Base-by-base conservation (phyloP, 2,888 invertebrate genomes). In the Coenonympha arcania region DNA sequence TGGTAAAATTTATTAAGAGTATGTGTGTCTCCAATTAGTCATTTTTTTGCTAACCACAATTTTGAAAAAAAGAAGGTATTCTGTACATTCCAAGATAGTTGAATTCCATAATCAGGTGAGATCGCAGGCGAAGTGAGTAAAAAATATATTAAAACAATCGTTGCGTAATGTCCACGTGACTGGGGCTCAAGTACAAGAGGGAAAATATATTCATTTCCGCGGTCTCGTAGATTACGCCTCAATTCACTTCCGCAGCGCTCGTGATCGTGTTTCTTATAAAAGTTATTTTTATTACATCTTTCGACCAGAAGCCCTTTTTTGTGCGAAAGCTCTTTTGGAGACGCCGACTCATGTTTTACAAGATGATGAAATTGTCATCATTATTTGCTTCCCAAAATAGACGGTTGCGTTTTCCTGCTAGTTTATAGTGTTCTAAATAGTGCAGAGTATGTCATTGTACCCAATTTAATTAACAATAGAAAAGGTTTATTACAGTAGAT, bases 161-260 rank as follows among this genome's bases (percentile, higher is more conserved):
- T 30, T 30, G 13, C 11, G 24, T 43, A 47, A 50, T 47, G 28
- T 44, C 28, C 48, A 42, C 48, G 47, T 47, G 28, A 40, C 40
- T 40, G 36, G 41, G 34, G 40, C 48, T 48, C 54, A 49, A 49
- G 48, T 39, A 13, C 15, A 51, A 24, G 43, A 39, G 34, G 52
- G 49, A 43, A 55, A 55, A 52, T 48, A 39, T 49, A 49, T 54
- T 55, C 51, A 49, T 55, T 55, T 55, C 48, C 52, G 24, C 48
- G 24, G 20, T 8, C 46, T 55, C 52, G 51, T 42, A 45, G 51
- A 54, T 51, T 51, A 55, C 52, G 46, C 40, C 37, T 46, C 46
- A 49, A 52, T 52, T 49, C 39, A 37, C 46, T 36, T 19, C 24
- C 44, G 44, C 41, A 50, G 42, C 19, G 37, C 44, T 28, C 41